A percentile compares a stretch with the other conserved stretches of the same genome.
Evolutionary conservation across 2,797 vertebrate species (phyloP).

Genomic region (Ciconia nigra): DNA sequence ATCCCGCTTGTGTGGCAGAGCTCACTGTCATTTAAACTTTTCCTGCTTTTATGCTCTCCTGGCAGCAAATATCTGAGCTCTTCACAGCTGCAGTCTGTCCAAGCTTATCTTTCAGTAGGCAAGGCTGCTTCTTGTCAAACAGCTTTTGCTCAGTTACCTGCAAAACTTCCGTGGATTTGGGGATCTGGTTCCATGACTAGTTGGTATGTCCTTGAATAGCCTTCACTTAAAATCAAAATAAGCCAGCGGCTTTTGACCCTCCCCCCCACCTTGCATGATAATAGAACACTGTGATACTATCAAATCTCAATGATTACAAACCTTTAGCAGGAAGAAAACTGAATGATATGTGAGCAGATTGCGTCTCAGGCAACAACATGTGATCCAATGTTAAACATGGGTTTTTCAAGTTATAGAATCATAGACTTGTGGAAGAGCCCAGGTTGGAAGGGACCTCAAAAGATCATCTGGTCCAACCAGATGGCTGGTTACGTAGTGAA

Average conservation of each 20-base stretch:
- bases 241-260: not conserved
- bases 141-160: not conserved
- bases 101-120: not conserved
- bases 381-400: not conserved
- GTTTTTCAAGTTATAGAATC: not conserved
- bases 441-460: not conserved
- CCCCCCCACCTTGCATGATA: not conserved
- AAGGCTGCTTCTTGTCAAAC: not conserved
- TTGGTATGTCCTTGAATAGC: not conserved
- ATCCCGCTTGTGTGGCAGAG: not conserved
- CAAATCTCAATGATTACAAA: not conserved
- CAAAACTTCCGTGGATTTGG: not conserved
- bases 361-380: not conserved
- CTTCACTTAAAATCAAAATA: not conserved
- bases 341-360: not conserved
- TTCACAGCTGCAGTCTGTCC: not conserved
- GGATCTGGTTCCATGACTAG: not conserved
- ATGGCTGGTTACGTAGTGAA: not conserved
- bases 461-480: conserved; percentile 21
- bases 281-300: not conserved
- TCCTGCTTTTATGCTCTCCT: not conserved
- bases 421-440: not conserved
- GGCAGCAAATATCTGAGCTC: not conserved
- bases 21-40: not conserved
- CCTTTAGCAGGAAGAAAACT: not conserved